These are phyloP conservation scores for Hypocryptadius cinnamomeus DNA, from an alignment of 2,113 vertebrate genomes.

Conservation along the genomic window DNA sequence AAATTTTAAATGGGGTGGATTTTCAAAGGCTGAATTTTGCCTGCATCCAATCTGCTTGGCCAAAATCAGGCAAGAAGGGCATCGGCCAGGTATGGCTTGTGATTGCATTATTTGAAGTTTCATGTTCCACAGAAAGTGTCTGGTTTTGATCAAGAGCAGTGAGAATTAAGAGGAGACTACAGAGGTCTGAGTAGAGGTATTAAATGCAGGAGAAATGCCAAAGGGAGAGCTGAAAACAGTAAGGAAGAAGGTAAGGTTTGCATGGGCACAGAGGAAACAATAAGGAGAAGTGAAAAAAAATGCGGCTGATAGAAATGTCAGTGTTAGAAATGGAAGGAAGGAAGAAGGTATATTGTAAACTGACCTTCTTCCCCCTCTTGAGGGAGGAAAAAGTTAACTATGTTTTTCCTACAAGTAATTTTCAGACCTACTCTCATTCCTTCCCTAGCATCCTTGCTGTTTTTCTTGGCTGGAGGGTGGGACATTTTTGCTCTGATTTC, in stretches of 20 bases:
- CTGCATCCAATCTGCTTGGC: background rate
- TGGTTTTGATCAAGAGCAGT: background rate
- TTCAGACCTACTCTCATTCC: conserved; percentile 1
- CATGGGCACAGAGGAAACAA: background rate
- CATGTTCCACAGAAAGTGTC: background rate
- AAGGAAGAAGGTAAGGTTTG: background rate
- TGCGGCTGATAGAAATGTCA: background rate
- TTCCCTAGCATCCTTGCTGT: background rate
- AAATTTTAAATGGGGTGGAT: background rate
- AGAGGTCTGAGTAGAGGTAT: background rate
- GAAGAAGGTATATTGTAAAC: background rate
- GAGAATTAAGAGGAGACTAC: background rate
- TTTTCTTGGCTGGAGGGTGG: conserved; percentile 21
- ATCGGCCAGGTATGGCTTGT: background rate
- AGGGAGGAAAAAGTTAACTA: background rate
- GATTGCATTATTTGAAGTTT: background rate
- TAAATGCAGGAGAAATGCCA: background rate
- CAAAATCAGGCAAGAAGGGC: background rate
- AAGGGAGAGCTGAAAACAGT: background rate
- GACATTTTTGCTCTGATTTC: conserved; percentile 30
- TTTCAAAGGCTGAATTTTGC: conserved; percentile 1
- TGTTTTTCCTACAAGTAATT: background rate
- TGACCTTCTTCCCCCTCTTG: background rate
- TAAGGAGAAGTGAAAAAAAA: background rate
- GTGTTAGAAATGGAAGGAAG: background rate